These are phyloP conservation scores for Spialia ferax DNA, from an alignment of 2,888 invertebrate genomes.

Conservation along the genomic window DNA sequence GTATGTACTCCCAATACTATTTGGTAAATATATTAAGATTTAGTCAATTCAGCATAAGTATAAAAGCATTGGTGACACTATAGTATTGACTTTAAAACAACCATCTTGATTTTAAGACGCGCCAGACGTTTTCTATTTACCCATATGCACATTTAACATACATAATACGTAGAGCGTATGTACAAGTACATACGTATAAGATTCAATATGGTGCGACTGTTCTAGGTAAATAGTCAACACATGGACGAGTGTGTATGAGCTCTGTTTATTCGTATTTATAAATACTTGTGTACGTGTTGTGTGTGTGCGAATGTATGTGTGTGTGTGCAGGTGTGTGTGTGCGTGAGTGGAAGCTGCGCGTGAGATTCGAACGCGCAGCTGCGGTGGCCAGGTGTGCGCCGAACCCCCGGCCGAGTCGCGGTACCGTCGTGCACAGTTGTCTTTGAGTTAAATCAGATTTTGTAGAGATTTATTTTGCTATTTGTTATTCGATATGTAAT, in stretches of 20 bases:
- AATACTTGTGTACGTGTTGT: conserved; percentile 1
- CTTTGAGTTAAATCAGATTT: conserved; percentile 13
- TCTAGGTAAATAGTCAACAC: background rate
- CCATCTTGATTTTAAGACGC: conserved; percentile 8
- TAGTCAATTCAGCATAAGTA: background rate
- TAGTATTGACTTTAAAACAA: no score
- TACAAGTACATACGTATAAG: background rate
- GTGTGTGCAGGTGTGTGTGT: conserved; percentile 57
- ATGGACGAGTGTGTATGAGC: background rate
- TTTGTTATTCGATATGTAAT: background rate
- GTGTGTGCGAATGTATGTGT: conserved; percentile 44
- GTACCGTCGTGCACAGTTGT: conserved; percentile 60
- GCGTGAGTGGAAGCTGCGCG: conserved; percentile 84
- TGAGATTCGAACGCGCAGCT: conserved; percentile 83
- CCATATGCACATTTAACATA: background rate
- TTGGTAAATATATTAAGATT: no score
- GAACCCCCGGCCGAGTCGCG: conserved; percentile 62
- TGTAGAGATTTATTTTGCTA: conserved; percentile 6
- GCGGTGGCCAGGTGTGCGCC: conserved; percentile 83
- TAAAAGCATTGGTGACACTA: no score
- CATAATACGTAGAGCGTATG: background rate
- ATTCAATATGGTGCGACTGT: background rate
- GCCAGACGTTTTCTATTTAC: conserved; percentile 12
- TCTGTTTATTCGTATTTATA: background rate
- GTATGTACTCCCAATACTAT: no score